phyloP scores from a whole-genome alignment of 2,888 invertebrate species.

The Andrena chrysosceles region DNA sequence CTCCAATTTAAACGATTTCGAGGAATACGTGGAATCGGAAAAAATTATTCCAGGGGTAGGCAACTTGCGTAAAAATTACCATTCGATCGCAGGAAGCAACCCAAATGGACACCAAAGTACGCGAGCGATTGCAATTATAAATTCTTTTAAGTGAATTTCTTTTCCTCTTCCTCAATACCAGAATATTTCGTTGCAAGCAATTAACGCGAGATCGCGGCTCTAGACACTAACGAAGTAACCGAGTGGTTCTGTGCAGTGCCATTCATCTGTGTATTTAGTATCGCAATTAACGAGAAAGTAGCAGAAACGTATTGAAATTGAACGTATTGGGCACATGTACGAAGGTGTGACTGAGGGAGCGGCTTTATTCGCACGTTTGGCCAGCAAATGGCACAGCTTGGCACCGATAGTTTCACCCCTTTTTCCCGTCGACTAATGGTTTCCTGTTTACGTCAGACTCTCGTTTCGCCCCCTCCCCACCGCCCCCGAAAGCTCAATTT shows the following conservation, averaged over 20 bases:
- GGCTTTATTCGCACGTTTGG: constrained; percentile 35
- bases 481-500: constrained; percentile 51
- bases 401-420: constrained; percentile 47
- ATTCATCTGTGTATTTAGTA: not conserved
- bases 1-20: too few species aligned
- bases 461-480: constrained; percentile 35
- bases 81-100: too few species aligned
- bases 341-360: constrained; percentile 23
- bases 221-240: not conserved
- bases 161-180: not conserved
- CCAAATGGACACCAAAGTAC: not conserved
- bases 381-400: constrained; percentile 36
- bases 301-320: not conserved
- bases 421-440: constrained; percentile 54
- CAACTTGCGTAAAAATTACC: too few species aligned
- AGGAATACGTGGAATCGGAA: too few species aligned
- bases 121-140: not conserved
- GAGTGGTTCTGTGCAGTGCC: not conserved
- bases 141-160: not conserved
- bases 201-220: not conserved
- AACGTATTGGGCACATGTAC: constrained; percentile 2
- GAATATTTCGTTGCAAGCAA: not conserved
- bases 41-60: too few species aligned
- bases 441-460: constrained; percentile 50
- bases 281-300: constrained; percentile 30